Evolutionary conservation across 1,140 invertebrate species (phyloP).

Genomic region (Bombus difficillimus): DNA sequence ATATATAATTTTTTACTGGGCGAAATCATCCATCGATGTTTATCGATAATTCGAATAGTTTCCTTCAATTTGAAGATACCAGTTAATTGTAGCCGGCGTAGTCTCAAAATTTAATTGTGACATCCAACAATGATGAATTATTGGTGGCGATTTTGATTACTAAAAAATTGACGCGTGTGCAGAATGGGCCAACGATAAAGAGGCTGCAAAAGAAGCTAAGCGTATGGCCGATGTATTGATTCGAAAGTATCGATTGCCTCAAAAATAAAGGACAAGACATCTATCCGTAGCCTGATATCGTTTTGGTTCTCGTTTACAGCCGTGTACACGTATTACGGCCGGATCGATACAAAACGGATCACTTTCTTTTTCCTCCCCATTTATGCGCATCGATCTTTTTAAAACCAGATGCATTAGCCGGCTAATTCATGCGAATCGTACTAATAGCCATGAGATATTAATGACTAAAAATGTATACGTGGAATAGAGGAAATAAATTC

Average conservation of each 20-base stretch:
- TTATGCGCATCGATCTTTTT: conserved; percentile 49
- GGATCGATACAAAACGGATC: conserved; percentile 57
- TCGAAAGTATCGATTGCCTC: conserved; percentile 66
- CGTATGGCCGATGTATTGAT: conserved; percentile 61
- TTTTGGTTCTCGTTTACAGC: conserved; percentile 26
- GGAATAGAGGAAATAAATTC: not conserved
- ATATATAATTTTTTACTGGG: not conserved
- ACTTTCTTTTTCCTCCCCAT: conserved; percentile 33
- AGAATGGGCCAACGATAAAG: not conserved
- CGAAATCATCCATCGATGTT: not conserved
- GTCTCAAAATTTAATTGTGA: not conserved
- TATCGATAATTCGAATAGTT: not conserved
- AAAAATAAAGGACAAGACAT: conserved; percentile 66
- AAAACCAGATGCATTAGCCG: conserved; percentile 38
- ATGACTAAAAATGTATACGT: conserved; percentile 1
- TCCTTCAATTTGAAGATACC: not conserved
- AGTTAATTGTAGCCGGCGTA: not conserved
- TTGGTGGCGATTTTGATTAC: not conserved
- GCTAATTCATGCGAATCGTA: conserved; percentile 32
- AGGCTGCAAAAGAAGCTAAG: conserved; percentile 12
- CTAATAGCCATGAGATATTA: not conserved
- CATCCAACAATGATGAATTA: not conserved
- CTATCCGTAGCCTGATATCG: conserved; percentile 45
- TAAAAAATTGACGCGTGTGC: not conserved
- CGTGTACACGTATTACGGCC: conserved; percentile 23